Evolutionary conservation across 53 echinoderm and acorn worm species (phyloP).

Genomic region (Paracentrotus lividus): DNA sequence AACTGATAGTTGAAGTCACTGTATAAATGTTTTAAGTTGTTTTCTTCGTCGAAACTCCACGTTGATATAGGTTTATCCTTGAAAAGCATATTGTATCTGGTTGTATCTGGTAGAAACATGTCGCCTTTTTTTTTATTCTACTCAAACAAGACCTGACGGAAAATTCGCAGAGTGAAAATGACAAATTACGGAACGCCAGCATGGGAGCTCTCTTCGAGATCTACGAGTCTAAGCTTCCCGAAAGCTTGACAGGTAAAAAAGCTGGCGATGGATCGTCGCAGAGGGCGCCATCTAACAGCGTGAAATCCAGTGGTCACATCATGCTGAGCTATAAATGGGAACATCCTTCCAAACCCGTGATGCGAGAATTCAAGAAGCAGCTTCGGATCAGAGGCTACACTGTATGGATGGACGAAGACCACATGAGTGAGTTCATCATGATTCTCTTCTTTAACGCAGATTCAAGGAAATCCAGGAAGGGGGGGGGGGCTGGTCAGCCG

Average conservation of each 20-base stretch:
- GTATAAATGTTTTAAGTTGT: too few species aligned
- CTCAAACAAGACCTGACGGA: background rate
- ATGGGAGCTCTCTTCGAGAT: conserved; percentile 65
- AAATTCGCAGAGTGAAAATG: conserved; percentile 8
- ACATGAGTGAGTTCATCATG: conserved; percentile 48
- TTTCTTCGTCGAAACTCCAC: too few species aligned
- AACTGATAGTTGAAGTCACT: too few species aligned
- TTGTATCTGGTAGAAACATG: too few species aligned
- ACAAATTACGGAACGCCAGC: background rate
- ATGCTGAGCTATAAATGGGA: conserved; percentile 64
- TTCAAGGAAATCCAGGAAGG: too few species aligned
- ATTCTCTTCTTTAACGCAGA: too few species aligned
- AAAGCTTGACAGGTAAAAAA: background rate
- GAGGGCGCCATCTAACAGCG: background rate
- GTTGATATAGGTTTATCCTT: too few species aligned
- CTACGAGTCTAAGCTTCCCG: conserved; percentile 43
- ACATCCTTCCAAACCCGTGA: conserved; percentile 42
- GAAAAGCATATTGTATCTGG: too few species aligned
- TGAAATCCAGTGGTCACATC: conserved; percentile 4
- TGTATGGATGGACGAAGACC: conserved; percentile 64
- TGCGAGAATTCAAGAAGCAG: conserved; percentile 44
- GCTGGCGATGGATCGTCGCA: background rate
- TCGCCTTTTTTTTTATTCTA: background rate
- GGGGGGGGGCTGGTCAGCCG: too few species aligned
- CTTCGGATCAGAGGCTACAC: conserved; percentile 5